Conservation (phyloP, 2,797 vertebrate species). For the Pitangus sulphuratus region DNA sequence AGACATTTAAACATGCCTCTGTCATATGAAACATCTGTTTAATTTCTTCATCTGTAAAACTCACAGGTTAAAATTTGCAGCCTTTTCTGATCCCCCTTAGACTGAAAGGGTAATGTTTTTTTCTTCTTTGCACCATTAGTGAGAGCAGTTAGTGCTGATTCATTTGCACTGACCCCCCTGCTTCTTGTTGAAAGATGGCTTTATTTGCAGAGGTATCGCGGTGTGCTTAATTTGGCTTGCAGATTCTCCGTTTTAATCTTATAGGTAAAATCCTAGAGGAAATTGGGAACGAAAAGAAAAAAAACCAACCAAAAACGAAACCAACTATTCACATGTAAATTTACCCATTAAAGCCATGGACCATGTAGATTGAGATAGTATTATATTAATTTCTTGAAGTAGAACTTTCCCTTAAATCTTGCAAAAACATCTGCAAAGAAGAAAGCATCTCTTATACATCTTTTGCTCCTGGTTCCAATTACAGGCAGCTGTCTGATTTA, state of each 20-base stretch:
- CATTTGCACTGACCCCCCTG: neutral
- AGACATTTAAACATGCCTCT: neutral
- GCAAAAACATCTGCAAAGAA: neutral
- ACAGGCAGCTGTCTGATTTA: conserved; percentile 35
- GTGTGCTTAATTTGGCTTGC: neutral
- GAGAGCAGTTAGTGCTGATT: neutral
- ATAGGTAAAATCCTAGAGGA: neutral
- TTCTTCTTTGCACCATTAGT: neutral
- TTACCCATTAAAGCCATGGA: neutral
- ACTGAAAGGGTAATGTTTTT: neutral
- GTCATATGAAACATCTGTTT: neutral
- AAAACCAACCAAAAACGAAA: neutral
- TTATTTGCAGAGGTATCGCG: neutral
- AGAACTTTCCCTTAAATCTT: neutral
- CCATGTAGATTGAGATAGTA: neutral
- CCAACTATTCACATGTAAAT: conserved; percentile 6
- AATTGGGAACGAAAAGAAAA: fast-evolving
- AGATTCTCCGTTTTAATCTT: neutral
- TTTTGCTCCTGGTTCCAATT: neutral
- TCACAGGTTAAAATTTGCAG: neutral
- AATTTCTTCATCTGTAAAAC: neutral
- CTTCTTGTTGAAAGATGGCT: neutral
- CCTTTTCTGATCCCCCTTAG: neutral
- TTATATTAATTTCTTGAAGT: neutral
- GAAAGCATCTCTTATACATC: neutral